Evolutionary conservation across 2,113 vertebrate genomes (phyloP).

Genomic region (Labrus mixtus): DNA sequence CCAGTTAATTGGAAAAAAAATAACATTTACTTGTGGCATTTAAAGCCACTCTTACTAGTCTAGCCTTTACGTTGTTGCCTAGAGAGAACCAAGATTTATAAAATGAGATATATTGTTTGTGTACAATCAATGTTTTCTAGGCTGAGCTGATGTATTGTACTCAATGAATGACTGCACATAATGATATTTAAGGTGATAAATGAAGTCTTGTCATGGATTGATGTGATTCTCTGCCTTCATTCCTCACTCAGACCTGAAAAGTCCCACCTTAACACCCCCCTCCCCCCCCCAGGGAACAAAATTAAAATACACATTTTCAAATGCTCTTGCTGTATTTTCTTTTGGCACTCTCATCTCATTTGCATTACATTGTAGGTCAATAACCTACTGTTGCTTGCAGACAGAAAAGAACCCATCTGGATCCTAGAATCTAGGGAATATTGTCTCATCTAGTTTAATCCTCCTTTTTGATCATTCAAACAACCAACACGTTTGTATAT

Average conservation of each 20-base stretch:
- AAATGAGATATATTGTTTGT: slow-evolving; percentile 75
- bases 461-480: too few species aligned
- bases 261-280: slow-evolving; percentile 26
- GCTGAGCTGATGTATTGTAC: slow-evolving; percentile 73
- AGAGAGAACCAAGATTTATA: slow-evolving; percentile 69
- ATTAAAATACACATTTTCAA: slow-evolving; percentile 80
- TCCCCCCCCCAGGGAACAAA: slow-evolving; percentile 55
- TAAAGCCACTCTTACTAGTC: slow-evolving; percentile 36
- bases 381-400: not conserved
- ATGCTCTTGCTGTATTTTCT: slow-evolving; percentile 36
- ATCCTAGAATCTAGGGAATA: not conserved
- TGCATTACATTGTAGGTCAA: not conserved
- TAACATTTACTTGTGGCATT: slow-evolving; percentile 20
- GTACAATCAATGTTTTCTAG: slow-evolving; percentile 83
- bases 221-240: slow-evolving; percentile 77
- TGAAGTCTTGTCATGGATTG: slow-evolving; percentile 61
- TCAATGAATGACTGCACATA: slow-evolving; percentile 75
- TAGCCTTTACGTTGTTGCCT: slow-evolving; percentile 51
- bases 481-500: too few species aligned
- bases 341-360: not conserved
- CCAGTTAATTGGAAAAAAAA: slow-evolving; percentile 6
- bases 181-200: slow-evolving; percentile 75
- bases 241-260: slow-evolving; percentile 70
- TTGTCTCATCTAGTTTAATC: too few species aligned
- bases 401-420: not conserved